These are phyloP conservation scores for Lipophrys pholis DNA, from an alignment of 2,113 vertebrate species.

Conservation along the genomic window DNA sequence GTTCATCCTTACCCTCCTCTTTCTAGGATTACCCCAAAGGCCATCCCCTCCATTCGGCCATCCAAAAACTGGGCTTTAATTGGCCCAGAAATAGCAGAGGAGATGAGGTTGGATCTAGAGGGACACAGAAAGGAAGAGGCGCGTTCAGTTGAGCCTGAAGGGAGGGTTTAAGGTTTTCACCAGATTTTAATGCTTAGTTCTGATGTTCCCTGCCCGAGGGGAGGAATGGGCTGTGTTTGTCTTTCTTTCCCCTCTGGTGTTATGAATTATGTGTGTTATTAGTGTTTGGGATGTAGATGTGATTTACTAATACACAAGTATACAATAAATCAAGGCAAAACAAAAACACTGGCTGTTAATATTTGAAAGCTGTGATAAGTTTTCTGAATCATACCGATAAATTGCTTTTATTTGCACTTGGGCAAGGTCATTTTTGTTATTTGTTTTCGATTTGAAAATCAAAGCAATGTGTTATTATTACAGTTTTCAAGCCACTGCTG, in stretches of 20 bases:
- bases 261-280: constrained; percentile 36
- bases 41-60: constrained; percentile 32
- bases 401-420: neutral
- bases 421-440: neutral
- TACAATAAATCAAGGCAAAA: constrained; percentile 15
- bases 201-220: constrained; percentile 37
- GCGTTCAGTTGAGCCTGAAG: constrained; percentile 11
- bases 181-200: constrained; percentile 57
- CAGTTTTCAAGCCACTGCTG: neutral
- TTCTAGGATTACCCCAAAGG: constrained; percentile 65
- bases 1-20: constrained; percentile 43
- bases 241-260: constrained; percentile 3
- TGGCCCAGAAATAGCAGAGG: constrained; percentile 71
- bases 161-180: constrained; percentile 48
- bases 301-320: neutral
- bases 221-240: constrained; percentile 14
- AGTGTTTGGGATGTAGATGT: neutral
- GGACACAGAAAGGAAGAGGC: constrained; percentile 21
- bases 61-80: constrained; percentile 62
- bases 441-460: neutral
- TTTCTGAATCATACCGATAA: constrained; percentile 7
- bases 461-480: neutral
- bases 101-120: constrained; percentile 49
- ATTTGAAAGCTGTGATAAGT: neutral
- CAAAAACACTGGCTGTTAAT: neutral